Evolutionary conservation across 2,888 invertebrate species (phyloP).

Genomic region (Pachymerium ferrugineum): DNA sequence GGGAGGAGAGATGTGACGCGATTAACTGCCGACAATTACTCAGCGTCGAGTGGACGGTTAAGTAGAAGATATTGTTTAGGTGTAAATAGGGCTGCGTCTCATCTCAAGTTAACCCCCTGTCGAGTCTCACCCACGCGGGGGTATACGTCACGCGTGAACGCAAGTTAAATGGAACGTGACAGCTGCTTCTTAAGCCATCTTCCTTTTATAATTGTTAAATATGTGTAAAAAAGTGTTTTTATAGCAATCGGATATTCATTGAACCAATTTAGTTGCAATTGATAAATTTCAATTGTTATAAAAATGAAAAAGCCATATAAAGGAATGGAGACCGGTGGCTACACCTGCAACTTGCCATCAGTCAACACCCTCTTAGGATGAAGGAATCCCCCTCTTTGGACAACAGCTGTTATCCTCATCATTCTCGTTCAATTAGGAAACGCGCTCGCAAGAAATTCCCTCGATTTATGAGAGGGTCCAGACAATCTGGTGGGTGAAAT

Average conservation of each 20-base stretch:
- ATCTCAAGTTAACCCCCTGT: neutral
- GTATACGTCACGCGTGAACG: neutral
- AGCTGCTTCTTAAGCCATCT: neutral
- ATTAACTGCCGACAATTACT: neutral
- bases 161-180: neutral
- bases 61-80: neutral
- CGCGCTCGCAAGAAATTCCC: neutral
- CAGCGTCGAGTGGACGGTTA: neutral
- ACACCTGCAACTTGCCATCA: neutral
- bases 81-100: neutral
- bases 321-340: too few relatives aligned
- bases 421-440: conserved; percentile 1
- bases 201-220: neutral
- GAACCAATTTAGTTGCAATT: too few relatives aligned
- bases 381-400: neutral
- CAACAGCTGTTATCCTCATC: neutral
- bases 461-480: conserved; percentile 7
- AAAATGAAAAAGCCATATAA: too few relatives aligned
- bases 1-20: neutral
- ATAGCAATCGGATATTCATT: too few relatives aligned
- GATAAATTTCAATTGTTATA: too few relatives aligned
- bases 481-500: neutral
- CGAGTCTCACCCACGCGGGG: neutral
- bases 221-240: too few relatives aligned
- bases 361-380: neutral